Base-by-base conservation (phyloP, 2,113 vertebrate species). In the Anolis carolinensis region DNA sequence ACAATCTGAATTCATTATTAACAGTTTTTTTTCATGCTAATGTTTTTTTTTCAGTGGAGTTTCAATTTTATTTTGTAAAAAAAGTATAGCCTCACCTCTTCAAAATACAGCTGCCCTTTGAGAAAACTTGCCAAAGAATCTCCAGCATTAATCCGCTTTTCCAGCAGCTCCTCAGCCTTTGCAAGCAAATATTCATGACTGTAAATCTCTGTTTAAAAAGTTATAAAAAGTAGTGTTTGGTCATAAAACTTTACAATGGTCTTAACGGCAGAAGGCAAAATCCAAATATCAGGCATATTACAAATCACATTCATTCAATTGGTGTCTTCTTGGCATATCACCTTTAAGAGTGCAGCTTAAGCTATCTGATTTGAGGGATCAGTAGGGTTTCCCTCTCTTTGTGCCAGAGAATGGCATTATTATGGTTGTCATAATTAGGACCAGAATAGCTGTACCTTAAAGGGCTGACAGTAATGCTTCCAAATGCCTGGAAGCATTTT, bases 81-180 rank as follows among this genome's bases (percentile, higher is more conserved):
- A 76, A 87, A 39, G 25, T 65, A 70, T 87, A 88, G n/a, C 39
- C 74, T 34, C 90, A 97, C 97, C 96, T 97, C 93, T 92, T 97
- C 93, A 44, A 96, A 98, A 92, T 94, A 97, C 0, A 92, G 92
- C 1, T 97, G 97, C 73, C 97, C 97, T 83, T 94, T 91, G n/a
- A 97, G 94, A 74, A 98, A 97, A 44, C 5, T 25, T 5, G 96
- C 95, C 83, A 92, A 79, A 14, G 82, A 16, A 67, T 96, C 96
- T 87, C 91, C 96, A 48, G 13, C 86, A 21, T 67, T 84, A 18
- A 86, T 93, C 79, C 84, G 94, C 34, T 84, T 85, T 63, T 65
- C 93, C 85, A 95, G 48, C 65, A 95, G 50, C 18, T 83, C 74
- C 87, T 96, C 72, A 2, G 91, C 90, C 52, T 87, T 87, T 63